Percentiles rank a stretch among this genome's conserved stretches.
phyloP scores from a whole-genome alignment of 2,113 vertebrate genomes.

The Rafetus swinhoei region DNA sequence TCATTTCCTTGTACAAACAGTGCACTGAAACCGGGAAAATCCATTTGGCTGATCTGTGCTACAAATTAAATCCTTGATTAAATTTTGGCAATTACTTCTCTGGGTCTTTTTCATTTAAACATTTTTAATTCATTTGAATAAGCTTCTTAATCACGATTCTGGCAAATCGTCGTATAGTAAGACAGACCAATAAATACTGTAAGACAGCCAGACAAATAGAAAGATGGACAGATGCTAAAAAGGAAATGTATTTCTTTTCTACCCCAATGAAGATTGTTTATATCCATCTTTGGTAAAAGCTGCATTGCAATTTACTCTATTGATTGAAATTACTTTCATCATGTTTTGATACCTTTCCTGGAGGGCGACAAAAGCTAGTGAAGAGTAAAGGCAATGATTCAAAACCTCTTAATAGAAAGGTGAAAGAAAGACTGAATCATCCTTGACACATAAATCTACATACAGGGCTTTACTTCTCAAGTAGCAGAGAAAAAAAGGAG shows the following conservation, averaged over 20 bases:
- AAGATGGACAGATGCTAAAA: conserved; percentile 55
- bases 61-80: conserved; percentile 85
- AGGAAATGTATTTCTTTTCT: conserved; percentile 21
- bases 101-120: conserved; percentile 81
- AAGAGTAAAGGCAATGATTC: conserved; percentile 58
- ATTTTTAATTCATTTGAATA: conserved; percentile 83
- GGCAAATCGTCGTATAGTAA: conserved; percentile 70
- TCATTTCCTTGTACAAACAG: conserved; percentile 83
- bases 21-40: conserved; percentile 77
- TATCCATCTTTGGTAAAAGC: conserved; percentile 16
- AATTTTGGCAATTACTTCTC: conserved; percentile 83
- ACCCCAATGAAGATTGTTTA: neutral
- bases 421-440: conserved; percentile 66
- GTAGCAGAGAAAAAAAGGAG: neutral
- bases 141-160: conserved; percentile 81
- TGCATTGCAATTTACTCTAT: conserved; percentile 9
- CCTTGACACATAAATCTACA: conserved; percentile 60
- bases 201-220: conserved; percentile 54
- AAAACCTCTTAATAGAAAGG: conserved; percentile 36
- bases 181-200: conserved; percentile 73
- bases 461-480: neutral
- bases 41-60: conserved; percentile 77
- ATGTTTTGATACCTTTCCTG: conserved; percentile 49
- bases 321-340: conserved; percentile 51
- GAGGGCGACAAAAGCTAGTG: conserved; percentile 55